Evolutionary conservation across 2,888 invertebrate genomes (phyloP), one percentile per base, ranked within the genome.

Genomic region (Sinhomidia bicolor): DNA sequence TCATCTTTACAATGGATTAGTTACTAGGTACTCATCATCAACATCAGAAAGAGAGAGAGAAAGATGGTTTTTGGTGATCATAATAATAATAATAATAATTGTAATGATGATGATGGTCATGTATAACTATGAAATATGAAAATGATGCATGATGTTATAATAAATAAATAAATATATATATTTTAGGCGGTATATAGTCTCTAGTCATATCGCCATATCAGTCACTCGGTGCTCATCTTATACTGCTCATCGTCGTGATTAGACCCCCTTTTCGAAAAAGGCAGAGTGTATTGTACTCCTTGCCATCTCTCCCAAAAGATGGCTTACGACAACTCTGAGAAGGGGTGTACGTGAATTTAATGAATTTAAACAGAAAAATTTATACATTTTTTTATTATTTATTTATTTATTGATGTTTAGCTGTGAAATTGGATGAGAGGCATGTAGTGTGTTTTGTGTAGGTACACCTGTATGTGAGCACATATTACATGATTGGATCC

Each of bases 281-380:
- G n/a, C n/a, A n/a, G n/a, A n/a, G n/a, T n/a, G n/a, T n/a, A n/a
- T n/a, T n/a, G n/a, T n/a, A 62, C n/a, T 65, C 51, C 17, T 81
- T 65, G 9, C 26, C 2, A 81, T 81, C 14, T 62, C 60, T 81
- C 44, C 47, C 81, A 65, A 82, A 74, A 82, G 71, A 83, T 51
- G 83, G 65, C 74, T 76, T 78, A 83, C n/a, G 71, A 74, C 74
- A 82, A 10, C 7, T 47, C n/a, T 17, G 14, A 6, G 65, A 26
- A 32, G 47, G 20, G 47, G 82, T 65, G 68, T 68, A 74, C 68
- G 47, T 14, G 78, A 57, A 29, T 65, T 88, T 85, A 89, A 89
- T 89, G 88, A 89, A 85, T 89, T 89, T 89, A 47, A 85, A 74
- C 14, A 85, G 80, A 32, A 80, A 88, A 82, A 82, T 47, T 12